These are phyloP conservation scores for Rhopilema esculentum DNA, from an alignment of 30 jellyfish, hydroid and myxozoan genomes.

Conservation along the genomic window DNA sequence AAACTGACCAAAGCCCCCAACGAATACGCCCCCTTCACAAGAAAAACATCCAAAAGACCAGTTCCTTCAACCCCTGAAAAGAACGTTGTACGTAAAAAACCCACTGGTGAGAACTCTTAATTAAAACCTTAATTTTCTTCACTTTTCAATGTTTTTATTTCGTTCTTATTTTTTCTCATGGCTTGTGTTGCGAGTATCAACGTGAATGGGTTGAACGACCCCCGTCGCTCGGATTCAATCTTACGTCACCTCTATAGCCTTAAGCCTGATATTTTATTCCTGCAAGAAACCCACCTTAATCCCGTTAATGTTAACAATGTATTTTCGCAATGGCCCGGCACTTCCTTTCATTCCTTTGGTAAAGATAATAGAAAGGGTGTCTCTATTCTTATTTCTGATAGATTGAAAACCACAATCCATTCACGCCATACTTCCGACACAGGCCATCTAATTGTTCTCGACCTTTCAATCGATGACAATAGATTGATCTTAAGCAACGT, in stretches of 20 bases:
- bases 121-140: background rate
- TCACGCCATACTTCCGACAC: conserved; percentile 14
- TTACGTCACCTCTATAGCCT: background rate
- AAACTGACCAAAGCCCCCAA: background rate
- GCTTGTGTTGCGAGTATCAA: conserved; percentile 22
- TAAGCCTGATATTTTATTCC: conserved; percentile 6
- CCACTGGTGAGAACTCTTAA: background rate
- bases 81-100: background rate
- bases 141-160: background rate
- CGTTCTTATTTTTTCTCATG: background rate
- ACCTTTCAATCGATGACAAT: conserved; percentile 2
- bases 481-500: background rate
- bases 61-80: background rate
- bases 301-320: background rate
- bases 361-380: conserved; percentile 19
- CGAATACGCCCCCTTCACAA: background rate
- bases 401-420: conserved; percentile 7
- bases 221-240: conserved; percentile 8
- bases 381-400: conserved; percentile 22
- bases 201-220: conserved; percentile 37
- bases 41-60: background rate
- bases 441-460: conserved; percentile 2
- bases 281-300: conserved; percentile 35
- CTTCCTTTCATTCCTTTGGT: conserved; percentile 1
- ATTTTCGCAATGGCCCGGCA: conserved; percentile 14